Base-by-base conservation (phyloP, 2,888 invertebrate species). In the Tetheella fluctuosa region DNA sequence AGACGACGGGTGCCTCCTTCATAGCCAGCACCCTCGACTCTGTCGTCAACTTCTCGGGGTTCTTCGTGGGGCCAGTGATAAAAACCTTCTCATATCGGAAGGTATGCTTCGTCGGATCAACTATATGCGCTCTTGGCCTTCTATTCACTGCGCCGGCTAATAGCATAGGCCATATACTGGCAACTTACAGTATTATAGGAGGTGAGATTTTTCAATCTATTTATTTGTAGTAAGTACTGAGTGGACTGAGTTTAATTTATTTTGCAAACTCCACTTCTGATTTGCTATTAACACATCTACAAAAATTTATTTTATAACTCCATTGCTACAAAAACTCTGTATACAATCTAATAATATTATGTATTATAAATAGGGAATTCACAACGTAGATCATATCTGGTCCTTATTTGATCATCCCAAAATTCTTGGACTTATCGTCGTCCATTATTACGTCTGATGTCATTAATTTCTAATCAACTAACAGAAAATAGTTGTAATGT, bases 11-110 rank as follows among this genome's bases (percentile, higher is more conserved):
- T 53, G 95, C 96, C 0, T 95, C 96, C 5, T 87, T 96, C 59
- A 96, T 97, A 73, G 95, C 96, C 89, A 96, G 96, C 85, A 95
- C 96, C 28, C 89, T 96, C 74, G 96, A 96, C 84, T 95, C 96
- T 6, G 95, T 96, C 73, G 95, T 96, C 83, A 97, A 96, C 81
- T 96, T 96, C 88, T 96, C 96, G 60, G 96, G 96, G 1, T 94
- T 96, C 79, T 95, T 96, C 83, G 96, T 96, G 68, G 96, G 96
- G 10, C 96, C 96, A n/a, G 90, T 96, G 65, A 95, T 96, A 69
- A 96, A 95, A 88, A 95, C 95, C 75, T 96, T 96, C 85, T 96
- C 96, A 54, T 96, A 95, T 79, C 93, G 96, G 60, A 96, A 96
- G 86, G 96, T 96, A 57, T 95, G 95, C 71, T 81, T 96, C 52